phyloP scores from a whole-genome alignment of 2,888 invertebrate species.

The Pinctada fucata region DNA sequence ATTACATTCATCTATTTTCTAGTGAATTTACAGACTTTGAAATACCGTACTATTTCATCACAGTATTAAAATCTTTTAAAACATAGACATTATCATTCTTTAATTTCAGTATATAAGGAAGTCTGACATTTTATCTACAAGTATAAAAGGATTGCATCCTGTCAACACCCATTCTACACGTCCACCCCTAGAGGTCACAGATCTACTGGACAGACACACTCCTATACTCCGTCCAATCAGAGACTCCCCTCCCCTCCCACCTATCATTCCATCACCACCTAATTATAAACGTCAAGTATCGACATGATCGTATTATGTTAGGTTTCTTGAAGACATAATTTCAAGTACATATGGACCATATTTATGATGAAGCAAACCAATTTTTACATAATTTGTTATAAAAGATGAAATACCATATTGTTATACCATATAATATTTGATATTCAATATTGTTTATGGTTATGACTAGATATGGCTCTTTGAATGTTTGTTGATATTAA shows the following conservation, averaged over 20 bases:
- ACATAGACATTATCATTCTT: neutral
- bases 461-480: no score
- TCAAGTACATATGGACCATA: no score
- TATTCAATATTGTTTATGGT: no score
- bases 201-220: slow-evolving; percentile 66
- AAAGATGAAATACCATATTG: neutral
- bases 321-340: neutral
- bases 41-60: no score
- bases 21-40: no score
- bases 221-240: slow-evolving; percentile 65
- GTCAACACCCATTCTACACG: slow-evolving; percentile 54
- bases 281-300: slow-evolving; percentile 48
- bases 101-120: slow-evolving; percentile 64
- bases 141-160: slow-evolving; percentile 61
- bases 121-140: slow-evolving; percentile 59
- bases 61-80: no score
- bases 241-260: slow-evolving; percentile 65
- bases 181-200: slow-evolving; percentile 60
- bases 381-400: no score
- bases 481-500: no score
- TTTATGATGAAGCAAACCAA: no score
- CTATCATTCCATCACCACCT: slow-evolving; percentile 65
- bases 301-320: slow-evolving; percentile 24
- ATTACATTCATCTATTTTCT: no score
- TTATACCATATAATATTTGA: no score